Conservation (phyloP, 2,113 vertebrate species). For the Leuciscus idus region DNA sequence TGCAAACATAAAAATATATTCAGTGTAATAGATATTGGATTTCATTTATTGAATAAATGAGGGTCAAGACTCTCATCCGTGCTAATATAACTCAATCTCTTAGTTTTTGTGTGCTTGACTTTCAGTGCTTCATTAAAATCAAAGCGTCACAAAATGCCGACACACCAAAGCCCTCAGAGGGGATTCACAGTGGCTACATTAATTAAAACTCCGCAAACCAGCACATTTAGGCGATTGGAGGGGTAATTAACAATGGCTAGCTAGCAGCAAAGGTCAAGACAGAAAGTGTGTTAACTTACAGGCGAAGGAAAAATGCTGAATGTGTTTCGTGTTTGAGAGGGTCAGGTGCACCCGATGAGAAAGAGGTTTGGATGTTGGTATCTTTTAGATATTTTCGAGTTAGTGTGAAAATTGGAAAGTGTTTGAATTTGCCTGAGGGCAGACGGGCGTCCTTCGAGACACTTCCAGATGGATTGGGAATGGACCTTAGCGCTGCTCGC, state of each 20-base stretch:
- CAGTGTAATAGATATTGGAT: conserved; percentile 3
- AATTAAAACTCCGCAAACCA: conserved; percentile 49
- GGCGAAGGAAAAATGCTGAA: conserved; percentile 1
- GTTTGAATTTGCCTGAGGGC: conserved; percentile 53
- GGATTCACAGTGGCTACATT: conserved; percentile 51
- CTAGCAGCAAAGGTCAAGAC: conserved; percentile 46
- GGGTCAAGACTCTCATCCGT: background rate
- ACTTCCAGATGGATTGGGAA: conserved; percentile 55
- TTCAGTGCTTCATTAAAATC: conserved; percentile 38
- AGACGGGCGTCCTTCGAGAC: conserved; percentile 45
- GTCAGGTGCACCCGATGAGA: conserved; percentile 15
- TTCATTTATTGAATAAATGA: conserved; percentile 24
- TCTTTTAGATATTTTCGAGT: conserved; percentile 51
- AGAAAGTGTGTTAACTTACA: conserved; percentile 16
- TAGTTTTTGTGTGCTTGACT: conserved; percentile 25
- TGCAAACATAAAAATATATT: background rate
- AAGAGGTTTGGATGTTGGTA: conserved; percentile 15
- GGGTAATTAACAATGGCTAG: conserved; percentile 56
- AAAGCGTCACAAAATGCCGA: conserved; percentile 27
- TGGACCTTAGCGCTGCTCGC: background rate
- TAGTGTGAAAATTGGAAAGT: conserved; percentile 56
- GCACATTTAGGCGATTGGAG: conserved; percentile 35
- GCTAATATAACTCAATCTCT: background rate
- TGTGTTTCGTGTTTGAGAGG: conserved; percentile 31
- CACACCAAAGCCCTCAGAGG: background rate